Conservation (phyloP, 2,113 vertebrate genomes). For the Heterotis niloticus region DNA sequence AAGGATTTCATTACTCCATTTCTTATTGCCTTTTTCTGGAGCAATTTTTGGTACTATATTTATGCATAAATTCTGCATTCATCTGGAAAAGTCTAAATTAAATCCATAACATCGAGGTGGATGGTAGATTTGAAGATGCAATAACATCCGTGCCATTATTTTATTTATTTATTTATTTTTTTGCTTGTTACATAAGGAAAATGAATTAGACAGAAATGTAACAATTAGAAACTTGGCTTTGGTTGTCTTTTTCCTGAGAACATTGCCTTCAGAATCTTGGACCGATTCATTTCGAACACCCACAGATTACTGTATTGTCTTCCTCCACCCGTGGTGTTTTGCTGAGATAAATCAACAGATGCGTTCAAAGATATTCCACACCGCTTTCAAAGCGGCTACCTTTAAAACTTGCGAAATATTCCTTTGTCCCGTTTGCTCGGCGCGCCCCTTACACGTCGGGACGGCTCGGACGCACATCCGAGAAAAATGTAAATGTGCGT, state of each 20-base stretch:
- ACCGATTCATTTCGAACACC: constrained; percentile 37
- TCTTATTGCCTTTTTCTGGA: too few relatives aligned
- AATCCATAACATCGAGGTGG: background rate
- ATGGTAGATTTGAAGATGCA: too few relatives aligned
- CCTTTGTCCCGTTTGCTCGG: constrained; percentile 23
- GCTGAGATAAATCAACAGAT: constrained; percentile 33
- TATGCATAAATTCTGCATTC: background rate
- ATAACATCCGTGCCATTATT: background rate
- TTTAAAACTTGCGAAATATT: constrained; percentile 1
- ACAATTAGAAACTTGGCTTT: constrained; percentile 26
- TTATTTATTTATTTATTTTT: constrained; percentile 25
- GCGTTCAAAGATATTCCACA: constrained; percentile 28
- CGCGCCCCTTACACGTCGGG: too few relatives aligned
- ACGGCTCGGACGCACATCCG: too few relatives aligned
- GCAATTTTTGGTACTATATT: background rate
- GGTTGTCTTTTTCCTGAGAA: constrained; percentile 13
- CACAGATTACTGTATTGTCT: constrained; percentile 27
- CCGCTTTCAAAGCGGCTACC: background rate
- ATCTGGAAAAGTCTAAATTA: background rate
- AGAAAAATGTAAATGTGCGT: too few relatives aligned
- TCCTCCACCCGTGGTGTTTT: constrained; percentile 19
- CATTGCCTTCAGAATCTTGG: constrained; percentile 42
- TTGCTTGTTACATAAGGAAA: constrained; percentile 29
- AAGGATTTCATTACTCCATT: too few relatives aligned
- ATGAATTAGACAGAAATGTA: constrained; percentile 30